Evolutionary conservation across 2,797 vertebrate genomes (phyloP).

Genomic region (Macropus fuliginosus): DNA sequence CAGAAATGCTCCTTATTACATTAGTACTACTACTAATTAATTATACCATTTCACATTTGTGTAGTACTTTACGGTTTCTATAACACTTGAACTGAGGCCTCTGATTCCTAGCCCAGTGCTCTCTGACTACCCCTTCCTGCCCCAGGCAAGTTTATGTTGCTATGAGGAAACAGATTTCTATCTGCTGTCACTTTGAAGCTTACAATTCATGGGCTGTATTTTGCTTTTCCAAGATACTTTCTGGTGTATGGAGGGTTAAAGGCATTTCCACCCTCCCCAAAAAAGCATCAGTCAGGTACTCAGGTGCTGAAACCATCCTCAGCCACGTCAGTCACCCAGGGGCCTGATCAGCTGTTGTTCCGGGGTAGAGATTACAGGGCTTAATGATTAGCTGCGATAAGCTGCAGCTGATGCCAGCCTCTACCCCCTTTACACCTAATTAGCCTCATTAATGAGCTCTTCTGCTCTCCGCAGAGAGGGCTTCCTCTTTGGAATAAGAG

Average conservation of each 20-base stretch:
- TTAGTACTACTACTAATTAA: not conserved
- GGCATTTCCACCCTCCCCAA: constrained; percentile 80
- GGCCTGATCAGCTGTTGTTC: constrained; percentile 94
- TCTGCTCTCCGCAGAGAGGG: constrained; percentile 90
- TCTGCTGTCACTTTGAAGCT: constrained; percentile 45
- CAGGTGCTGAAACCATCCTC: constrained; percentile 87
- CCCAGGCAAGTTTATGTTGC: not conserved
- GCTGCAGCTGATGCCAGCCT: constrained; percentile 95
- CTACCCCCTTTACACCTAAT: constrained; percentile 97
- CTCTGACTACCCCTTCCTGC: not conserved
- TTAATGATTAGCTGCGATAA: constrained; percentile 94
- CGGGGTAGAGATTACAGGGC: constrained; percentile 92
- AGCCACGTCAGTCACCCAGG: constrained; percentile 82
- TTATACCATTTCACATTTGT: not conserved
- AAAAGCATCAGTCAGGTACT: constrained; percentile 85
- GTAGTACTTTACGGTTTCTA: not conserved
- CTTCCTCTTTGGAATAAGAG: constrained; percentile 90
- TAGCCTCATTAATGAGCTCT: constrained; percentile 94
- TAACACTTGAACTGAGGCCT: not conserved
- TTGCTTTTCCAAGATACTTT: constrained; percentile 43
- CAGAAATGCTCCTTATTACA: not conserved
- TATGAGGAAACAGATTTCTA: constrained; percentile 9
- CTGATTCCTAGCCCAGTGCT: not conserved
- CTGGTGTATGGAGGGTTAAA: constrained; percentile 83
- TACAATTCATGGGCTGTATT: not conserved